Conservation (phyloP, 2,797 vertebrate genomes). For the Notolabrus celidotus region DNA sequence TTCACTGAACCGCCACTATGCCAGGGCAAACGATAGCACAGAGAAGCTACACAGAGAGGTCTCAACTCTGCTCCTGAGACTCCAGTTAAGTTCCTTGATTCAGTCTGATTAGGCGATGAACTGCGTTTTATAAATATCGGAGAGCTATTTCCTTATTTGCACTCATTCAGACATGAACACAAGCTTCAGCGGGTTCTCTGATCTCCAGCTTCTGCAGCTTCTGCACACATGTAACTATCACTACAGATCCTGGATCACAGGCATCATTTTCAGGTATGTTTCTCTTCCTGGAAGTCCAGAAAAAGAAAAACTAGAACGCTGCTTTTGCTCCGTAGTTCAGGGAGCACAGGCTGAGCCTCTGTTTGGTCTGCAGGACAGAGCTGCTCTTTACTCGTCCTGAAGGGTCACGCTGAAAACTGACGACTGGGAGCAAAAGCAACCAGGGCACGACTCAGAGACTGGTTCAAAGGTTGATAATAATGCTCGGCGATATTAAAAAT, state of each 20-base stretch:
- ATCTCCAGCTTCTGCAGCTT: neutral
- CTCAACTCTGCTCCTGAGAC: neutral
- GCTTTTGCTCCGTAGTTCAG: neutral
- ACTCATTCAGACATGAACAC: neutral
- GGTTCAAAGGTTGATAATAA: neutral
- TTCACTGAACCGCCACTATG: conserved; percentile 7
- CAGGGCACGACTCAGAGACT: neutral
- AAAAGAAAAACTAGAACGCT: conserved; percentile 4
- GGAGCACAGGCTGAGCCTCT: neutral
- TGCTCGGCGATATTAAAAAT: too few relatives aligned
- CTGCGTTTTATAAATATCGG: too few relatives aligned
- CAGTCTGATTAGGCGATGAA: neutral
- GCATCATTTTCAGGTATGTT: neutral
- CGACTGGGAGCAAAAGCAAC: neutral
- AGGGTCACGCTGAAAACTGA: neutral
- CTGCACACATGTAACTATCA: neutral
- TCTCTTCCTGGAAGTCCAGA: neutral
- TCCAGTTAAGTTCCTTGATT: neutral
- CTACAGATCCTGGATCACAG: neutral
- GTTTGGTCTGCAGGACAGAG: conserved; percentile 4
- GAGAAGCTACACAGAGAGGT: conserved; percentile 11
- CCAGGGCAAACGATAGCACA: neutral
- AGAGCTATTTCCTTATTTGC: neutral
- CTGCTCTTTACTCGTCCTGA: neutral
- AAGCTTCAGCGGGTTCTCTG: neutral